Base-by-base conservation (phyloP, 2,888 invertebrate genomes). In the Metalampra italica region DNA sequence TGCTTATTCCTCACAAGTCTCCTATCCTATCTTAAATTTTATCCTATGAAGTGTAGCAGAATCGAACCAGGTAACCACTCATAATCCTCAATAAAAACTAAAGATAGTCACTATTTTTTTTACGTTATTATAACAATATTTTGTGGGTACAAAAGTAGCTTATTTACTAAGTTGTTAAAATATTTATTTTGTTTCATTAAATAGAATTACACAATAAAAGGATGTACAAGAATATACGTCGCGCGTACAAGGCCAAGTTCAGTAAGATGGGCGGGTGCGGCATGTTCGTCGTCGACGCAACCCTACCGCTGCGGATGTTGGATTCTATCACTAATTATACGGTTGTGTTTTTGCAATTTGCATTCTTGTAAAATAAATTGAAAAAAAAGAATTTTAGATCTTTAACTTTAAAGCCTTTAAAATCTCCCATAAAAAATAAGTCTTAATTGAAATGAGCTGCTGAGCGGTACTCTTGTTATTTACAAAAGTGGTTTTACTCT, bases 341-440 rank as follows among this genome's bases (percentile, higher is more conserved):
- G 0, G 52, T 64, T 1, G 56, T 64, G 0, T 44, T 64, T 11
- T 46, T 62, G 36, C 62, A 64, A 34, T 64, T 64, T 42, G 62
- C 61, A 1, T 57, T 60, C 34, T 7, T 34, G 34, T 34, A 11
- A 34, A n/a, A 34, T 7, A 11, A 2, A 34, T 11, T 11, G 11
- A 34, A 11, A 34, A 34, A 34, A 11, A 7, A 2, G 8, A 34
- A 34, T 4, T 9, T 4, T 11, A 34, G 3, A 11, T 9, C 3
- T 34, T 7, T 2, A 34, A 4, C 1, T 34, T 34, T 34, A 11
- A 11, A 11, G 9, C 7, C 7, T 30, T 30, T 30, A 7, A 9
- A 9, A 9, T 30, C 7, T 30, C 7, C 30, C 30, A n/a, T n/a
- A n/a, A n/a, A n/a, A n/a, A 30, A 9, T 30, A 30, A 7, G 30